Percentiles rank a stretch among this genome's conserved stretches.
Evolutionary conservation across 1,140 invertebrate genomes (phyloP).

Genomic region (Drosophila obscura): DNA sequence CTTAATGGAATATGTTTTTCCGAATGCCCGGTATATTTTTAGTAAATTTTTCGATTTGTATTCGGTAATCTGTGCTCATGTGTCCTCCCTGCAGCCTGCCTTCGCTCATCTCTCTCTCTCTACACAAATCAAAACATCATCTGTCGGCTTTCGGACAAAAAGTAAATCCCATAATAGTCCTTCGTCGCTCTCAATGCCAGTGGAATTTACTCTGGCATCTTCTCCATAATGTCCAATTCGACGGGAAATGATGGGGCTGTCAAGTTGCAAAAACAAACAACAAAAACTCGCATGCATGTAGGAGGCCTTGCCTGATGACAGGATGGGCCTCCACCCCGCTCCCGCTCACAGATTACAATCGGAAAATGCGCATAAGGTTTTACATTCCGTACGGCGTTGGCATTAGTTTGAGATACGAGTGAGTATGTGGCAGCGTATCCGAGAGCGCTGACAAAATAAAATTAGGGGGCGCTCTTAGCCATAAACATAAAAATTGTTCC

Average conservation of each 20-base stretch:
- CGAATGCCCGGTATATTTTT: not conserved
- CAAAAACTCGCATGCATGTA: conserved; percentile 21
- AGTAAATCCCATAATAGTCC: conserved; percentile 41
- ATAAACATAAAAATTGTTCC: conserved; percentile 60
- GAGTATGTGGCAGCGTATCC: conserved; percentile 31
- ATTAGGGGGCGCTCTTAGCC: conserved; percentile 56
- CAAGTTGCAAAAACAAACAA: conserved; percentile 30
- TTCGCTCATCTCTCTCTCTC: conserved; percentile 3
- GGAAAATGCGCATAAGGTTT: conserved; percentile 76
- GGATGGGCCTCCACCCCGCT: not conserved
- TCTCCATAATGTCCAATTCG: conserved; percentile 63
- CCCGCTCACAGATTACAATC: conserved; percentile 70
- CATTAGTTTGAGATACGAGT: conserved; percentile 70
- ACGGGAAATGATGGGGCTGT: conserved; percentile 64
- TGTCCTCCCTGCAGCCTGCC: not conserved
- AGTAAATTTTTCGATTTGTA: conserved; percentile 13
- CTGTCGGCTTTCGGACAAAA: conserved; percentile 43
- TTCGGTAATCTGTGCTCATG: conserved; percentile 16
- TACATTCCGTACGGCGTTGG: conserved; percentile 56
- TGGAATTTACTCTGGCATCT: conserved; percentile 43
- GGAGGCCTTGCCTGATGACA: conserved; percentile 28
- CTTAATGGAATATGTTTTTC: too few relatives aligned
- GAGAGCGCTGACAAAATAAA: conserved; percentile 59
- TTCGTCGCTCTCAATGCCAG: conserved; percentile 20
- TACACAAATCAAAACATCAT: conserved; percentile 43